Evolutionary conservation across 1,140 invertebrate species (phyloP).

Genomic region (Drosophila hydei): DNA sequence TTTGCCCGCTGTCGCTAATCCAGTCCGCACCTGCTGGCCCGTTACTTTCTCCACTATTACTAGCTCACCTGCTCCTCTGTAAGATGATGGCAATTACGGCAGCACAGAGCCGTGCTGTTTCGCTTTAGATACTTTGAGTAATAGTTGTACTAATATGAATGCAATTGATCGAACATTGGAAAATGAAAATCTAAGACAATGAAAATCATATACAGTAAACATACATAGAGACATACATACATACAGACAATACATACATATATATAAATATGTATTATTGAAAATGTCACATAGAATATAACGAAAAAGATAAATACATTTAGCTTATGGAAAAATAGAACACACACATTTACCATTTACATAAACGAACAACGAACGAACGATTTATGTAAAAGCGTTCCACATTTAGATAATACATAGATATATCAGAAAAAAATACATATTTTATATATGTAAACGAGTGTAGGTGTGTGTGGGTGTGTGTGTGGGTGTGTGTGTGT

Average conservation of each 20-base stretch:
- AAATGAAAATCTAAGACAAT: slow-evolving; percentile 28
- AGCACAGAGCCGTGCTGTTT: too few relatives aligned
- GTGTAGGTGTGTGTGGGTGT: slow-evolving; percentile 29
- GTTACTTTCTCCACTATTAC: neutral
- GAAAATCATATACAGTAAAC: slow-evolving; percentile 39
- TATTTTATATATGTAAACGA: slow-evolving; percentile 31
- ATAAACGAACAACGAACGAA: slow-evolving; percentile 83
- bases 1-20: neutral
- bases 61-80: slow-evolving; percentile 15
- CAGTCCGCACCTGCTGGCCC: neutral
- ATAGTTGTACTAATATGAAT: slow-evolving; percentile 9
- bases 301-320: slow-evolving; percentile 54
- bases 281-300: slow-evolving; percentile 38
- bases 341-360: slow-evolving; percentile 82
- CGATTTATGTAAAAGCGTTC: slow-evolving; percentile 84
- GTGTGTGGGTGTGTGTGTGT: slow-evolving; percentile 25
- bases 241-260: slow-evolving; percentile 35
- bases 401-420: slow-evolving; percentile 83
- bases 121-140: neutral
- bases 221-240: slow-evolving; percentile 28
- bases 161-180: slow-evolving; percentile 28
- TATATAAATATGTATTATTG: slow-evolving; percentile 42
- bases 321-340: slow-evolving; percentile 77
- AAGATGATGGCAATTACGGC: slow-evolving; percentile 3
- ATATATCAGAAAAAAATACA: slow-evolving; percentile 71